Evolutionary conservation across 1,140 invertebrate species (phyloP).

Genomic region (Rhagoletis pomonella): DNA sequence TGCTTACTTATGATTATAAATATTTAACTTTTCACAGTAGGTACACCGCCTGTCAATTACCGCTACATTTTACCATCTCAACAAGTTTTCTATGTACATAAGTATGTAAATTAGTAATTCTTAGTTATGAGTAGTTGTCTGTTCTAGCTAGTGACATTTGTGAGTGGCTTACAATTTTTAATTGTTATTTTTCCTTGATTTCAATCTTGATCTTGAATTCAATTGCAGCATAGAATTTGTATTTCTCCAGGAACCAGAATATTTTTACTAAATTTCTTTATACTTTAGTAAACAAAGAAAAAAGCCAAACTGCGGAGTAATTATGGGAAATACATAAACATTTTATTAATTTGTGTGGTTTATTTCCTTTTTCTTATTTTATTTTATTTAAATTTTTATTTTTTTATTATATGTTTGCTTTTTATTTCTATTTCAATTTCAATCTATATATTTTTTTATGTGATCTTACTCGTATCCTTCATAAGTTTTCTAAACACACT

Average conservation of each 20-base stretch:
- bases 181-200: no score
- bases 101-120: background rate
- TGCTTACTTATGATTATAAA: background rate
- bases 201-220: background rate
- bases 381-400: no score
- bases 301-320: no score
- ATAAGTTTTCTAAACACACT: background rate
- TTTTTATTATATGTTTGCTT: background rate
- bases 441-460: no score
- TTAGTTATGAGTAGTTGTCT: background rate
- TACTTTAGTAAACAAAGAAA: no score
- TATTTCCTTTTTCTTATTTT: no score
- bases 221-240: no score
- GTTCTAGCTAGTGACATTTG: background rate
- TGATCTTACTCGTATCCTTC: background rate
- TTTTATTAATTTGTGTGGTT: no score
- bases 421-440: background rate
- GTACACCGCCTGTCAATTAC: background rate
- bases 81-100: background rate
- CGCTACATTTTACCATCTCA: background rate
- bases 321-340: no score
- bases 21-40: background rate
- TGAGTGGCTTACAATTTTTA: background rate
- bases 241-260: no score
- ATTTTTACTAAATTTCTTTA: no score